phyloP scores from a whole-genome alignment of 2,113 vertebrate species.

The Arvicanthis niloticus region DNA sequence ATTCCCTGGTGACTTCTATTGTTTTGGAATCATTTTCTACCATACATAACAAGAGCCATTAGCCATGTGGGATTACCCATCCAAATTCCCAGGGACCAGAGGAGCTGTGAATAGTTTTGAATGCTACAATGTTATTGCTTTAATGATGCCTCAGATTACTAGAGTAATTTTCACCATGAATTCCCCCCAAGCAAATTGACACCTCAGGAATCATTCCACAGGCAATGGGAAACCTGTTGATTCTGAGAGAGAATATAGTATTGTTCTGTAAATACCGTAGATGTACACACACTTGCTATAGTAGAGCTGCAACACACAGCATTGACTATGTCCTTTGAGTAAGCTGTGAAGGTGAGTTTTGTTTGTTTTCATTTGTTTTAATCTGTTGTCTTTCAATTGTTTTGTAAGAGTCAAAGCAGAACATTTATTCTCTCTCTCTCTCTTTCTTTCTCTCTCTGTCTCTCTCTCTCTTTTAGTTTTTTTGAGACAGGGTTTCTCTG shows the following conservation, averaged over 20 bases:
- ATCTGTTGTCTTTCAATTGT: not conserved
- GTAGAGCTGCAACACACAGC: not conserved
- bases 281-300: not conserved
- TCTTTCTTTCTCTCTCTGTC: too few species aligned
- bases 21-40: slow-evolving; percentile 78
- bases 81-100: slow-evolving; percentile 76
- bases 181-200: slow-evolving; percentile 54
- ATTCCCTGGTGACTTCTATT: slow-evolving; percentile 72
- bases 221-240: slow-evolving; percentile 36
- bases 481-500: too few species aligned
- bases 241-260: slow-evolving; percentile 4
- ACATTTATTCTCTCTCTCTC: slow-evolving; percentile 9
- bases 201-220: slow-evolving; percentile 52
- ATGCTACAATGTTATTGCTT: slow-evolving; percentile 26
- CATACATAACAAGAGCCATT: slow-evolving; percentile 76
- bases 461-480: too few species aligned
- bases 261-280: slow-evolving; percentile 18
- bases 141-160: slow-evolving; percentile 59
- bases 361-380: not conserved
- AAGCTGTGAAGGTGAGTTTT: not conserved
- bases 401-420: not conserved
- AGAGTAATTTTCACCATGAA: slow-evolving; percentile 66
- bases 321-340: not conserved
- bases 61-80: slow-evolving; percentile 74
- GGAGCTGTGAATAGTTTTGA: slow-evolving; percentile 69